A percentile compares a stretch with the other conserved stretches of the same genome.
Conservation (phyloP, 2,888 invertebrate genomes). For the Plagodis dolabraria region DNA sequence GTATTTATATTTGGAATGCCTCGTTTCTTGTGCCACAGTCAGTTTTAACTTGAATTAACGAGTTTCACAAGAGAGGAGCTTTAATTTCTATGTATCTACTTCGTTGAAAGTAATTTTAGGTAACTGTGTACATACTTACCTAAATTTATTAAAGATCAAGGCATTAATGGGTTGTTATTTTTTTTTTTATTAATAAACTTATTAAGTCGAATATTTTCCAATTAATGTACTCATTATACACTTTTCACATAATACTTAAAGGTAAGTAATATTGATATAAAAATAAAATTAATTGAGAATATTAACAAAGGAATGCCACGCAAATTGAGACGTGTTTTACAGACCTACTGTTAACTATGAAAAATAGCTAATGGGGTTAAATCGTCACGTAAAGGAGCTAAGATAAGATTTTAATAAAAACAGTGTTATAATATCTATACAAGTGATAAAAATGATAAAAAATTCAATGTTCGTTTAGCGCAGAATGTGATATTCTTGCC, state of each 20-base stretch:
- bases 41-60: slow-evolving; percentile 52
- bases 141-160: slow-evolving; percentile 56
- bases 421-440: slow-evolving; percentile 25
- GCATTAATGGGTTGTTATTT: slow-evolving; percentile 49
- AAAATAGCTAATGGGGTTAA: not conserved
- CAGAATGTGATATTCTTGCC: slow-evolving; percentile 5
- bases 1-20: slow-evolving; percentile 57
- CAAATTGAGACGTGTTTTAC: slow-evolving; percentile 21
- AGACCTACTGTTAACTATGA: slow-evolving; percentile 9
- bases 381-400: slow-evolving; percentile 29
- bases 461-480: slow-evolving; percentile 22
- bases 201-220: slow-evolving; percentile 48
- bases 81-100: slow-evolving; percentile 44
- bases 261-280: slow-evolving; percentile 28
- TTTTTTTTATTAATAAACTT: slow-evolving; percentile 43
- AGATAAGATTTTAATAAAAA: slow-evolving; percentile 24
- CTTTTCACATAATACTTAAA: slow-evolving; percentile 44
- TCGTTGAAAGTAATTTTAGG: slow-evolving; percentile 55
- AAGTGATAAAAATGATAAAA: slow-evolving; percentile 26
- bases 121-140: slow-evolving; percentile 63
- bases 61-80: slow-evolving; percentile 70
- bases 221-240: slow-evolving; percentile 48
- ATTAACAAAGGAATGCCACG: slow-evolving; percentile 7
- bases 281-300: slow-evolving; percentile 12
- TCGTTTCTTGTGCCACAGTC: slow-evolving; percentile 64